phyloP scores from a whole-genome alignment of 1,140 invertebrate genomes.

The Brachionus koreanus region DNA sequence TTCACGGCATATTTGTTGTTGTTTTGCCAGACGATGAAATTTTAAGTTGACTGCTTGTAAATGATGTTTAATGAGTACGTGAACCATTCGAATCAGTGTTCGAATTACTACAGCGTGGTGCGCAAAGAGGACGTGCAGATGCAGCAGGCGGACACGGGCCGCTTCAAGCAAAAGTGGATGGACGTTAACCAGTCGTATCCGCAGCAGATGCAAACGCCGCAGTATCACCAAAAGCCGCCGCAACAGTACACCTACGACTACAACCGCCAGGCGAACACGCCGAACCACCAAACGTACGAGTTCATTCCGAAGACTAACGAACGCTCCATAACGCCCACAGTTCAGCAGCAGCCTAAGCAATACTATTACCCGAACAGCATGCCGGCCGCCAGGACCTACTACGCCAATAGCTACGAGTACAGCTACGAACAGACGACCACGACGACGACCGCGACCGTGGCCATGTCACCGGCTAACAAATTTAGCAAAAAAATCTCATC shows the following conservation, averaged over 20 bases:
- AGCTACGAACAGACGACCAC: not conserved
- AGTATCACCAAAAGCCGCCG: not conserved
- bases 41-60: not conserved
- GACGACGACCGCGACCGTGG: too few species aligned
- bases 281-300: not conserved
- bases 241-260: conserved; percentile 11
- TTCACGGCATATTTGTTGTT: not conserved
- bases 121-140: conserved; percentile 39
- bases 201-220: not conserved
- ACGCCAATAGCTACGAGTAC: not conserved
- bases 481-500: conserved; percentile 11
- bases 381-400: not conserved
- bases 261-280: not conserved
- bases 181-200: conserved; percentile 12
- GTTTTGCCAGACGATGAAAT: not conserved
- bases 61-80: conserved; percentile 44
- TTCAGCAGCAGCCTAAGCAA: not conserved
- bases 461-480: not conserved
- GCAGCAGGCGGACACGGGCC: conserved; percentile 35
- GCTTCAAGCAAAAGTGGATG: conserved; percentile 41
- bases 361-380: not conserved
- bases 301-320: conserved; percentile 5
- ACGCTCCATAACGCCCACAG: conserved; percentile 4
- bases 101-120: conserved; percentile 26
- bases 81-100: conserved; percentile 41